Conservation (phyloP, 2,113 vertebrate genomes). For the Smithornis capensis region DNA sequence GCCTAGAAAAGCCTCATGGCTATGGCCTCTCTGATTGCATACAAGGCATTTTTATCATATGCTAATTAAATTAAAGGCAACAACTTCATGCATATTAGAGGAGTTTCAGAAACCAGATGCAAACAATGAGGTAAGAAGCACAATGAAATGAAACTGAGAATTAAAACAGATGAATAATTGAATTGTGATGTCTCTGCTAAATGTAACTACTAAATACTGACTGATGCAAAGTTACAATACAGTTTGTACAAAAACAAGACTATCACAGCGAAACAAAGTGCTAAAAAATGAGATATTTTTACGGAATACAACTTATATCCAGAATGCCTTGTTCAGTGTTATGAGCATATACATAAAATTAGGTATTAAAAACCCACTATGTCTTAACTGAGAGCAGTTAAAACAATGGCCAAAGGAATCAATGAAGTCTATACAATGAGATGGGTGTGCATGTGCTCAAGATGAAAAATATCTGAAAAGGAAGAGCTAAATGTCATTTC, state of each 20-base stretch:
- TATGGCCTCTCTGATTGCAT: background rate
- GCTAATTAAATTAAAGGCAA: conserved; percentile 30
- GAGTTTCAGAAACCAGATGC: background rate
- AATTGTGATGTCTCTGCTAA: background rate
- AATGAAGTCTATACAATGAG: background rate
- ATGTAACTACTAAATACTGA: background rate
- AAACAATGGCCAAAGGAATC: background rate
- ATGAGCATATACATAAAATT: background rate
- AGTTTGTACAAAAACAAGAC: background rate
- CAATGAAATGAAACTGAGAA: background rate
- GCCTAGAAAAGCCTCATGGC: background rate
- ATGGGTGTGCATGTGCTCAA: background rate
- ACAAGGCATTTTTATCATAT: background rate
- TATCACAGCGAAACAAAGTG: background rate
- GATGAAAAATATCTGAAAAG: background rate
- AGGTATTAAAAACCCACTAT: background rate
- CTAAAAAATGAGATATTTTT: background rate
- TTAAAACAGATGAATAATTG: background rate
- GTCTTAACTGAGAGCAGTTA: background rate
- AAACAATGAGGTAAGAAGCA: conserved; percentile 15
- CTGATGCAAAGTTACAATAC: background rate
- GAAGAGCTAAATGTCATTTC: conserved; percentile 35
- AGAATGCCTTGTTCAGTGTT: background rate
- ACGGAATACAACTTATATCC: background rate
- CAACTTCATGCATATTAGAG: background rate